Evolutionary conservation across 2,113 vertebrate genomes (phyloP).

Genomic region (Sturnira hondurensis): DNA sequence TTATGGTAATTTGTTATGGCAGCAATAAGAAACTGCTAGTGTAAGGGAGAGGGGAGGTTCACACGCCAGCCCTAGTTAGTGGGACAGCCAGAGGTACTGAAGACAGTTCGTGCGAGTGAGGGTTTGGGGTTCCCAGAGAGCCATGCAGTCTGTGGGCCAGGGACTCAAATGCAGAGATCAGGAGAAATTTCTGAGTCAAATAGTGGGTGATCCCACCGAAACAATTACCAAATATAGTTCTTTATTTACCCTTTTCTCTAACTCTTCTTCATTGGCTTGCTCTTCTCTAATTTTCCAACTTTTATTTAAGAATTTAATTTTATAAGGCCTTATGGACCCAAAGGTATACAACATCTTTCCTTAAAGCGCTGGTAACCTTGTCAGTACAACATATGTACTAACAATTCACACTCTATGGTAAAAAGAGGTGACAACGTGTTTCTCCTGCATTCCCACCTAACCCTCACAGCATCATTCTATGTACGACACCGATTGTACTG

Average conservation of each 20-base stretch:
- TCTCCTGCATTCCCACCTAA: neutral
- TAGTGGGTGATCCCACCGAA: neutral
- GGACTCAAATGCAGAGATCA: neutral
- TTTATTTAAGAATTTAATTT: conserved; percentile 4
- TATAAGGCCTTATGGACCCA: neutral
- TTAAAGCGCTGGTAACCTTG: neutral
- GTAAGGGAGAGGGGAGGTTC: neutral
- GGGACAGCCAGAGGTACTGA: neutral
- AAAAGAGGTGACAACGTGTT: conserved; percentile 18
- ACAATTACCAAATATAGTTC: neutral
- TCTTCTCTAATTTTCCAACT: neutral
- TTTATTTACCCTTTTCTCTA: neutral
- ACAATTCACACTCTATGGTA: neutral
- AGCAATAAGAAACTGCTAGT: neutral
- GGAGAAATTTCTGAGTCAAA: neutral
- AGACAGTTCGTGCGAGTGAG: neutral
- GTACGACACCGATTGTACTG: neutral
- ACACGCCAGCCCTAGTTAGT: neutral
- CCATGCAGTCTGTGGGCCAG: neutral
- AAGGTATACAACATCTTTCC: neutral
- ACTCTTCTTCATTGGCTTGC: neutral
- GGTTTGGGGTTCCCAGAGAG: neutral
- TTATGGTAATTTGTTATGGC: neutral
- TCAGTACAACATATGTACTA: neutral
- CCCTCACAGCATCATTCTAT: neutral